Base-by-base conservation (phyloP, 2,113 vertebrate genomes). In the Tragelaphus strepsiceros region DNA sequence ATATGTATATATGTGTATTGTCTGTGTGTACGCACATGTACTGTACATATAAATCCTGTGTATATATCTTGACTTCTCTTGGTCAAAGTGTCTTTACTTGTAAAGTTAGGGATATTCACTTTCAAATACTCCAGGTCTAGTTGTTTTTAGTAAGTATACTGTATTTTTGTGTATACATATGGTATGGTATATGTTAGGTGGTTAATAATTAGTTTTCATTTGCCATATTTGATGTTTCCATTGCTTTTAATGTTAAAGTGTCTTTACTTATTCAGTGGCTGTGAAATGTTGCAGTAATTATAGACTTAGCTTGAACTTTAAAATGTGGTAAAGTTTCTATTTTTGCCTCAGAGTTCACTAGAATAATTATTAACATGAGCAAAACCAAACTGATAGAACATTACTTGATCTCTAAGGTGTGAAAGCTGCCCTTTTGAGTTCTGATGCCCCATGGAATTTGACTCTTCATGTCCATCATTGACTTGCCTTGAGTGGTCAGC, bases 271-370 rank as follows among this genome's bases (percentile, higher is more conserved):
- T 43, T 92, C 54, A 89, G 15, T 81, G 90, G 2, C 49, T 92
- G 12, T 83, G 19, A 97, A 77, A 95, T 92, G 71, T 88, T 88
- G 74, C 21, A 35, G n/a, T 94, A 56, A 88, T 93, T 95, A 67
- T 6, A 82, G 49, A 91, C 96, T 92, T 95, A 85, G 39, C 93
- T 94, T 78, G 90, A 95, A 85, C 21, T 85, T 43, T 85, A 67
- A 88, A 58, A 74, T 64, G 53, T 95, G 67, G 89, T 94, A 74
- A 58, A 92, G 54, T 95, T 96, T 85, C 95, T 97, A 95, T 92
- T 92, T 96, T 93, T 35, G 51, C 71, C 58, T 88, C n/a, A 54
- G 56, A 77, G 21, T 71, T 94, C 49, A 78, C 4, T 54, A 80
- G 74, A 82, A 95, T 58, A 95, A 88, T 91, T 86, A 89, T 77